Evolutionary conservation across 2,113 vertebrate genomes (phyloP), one percentile per base, ranked within the genome.

Genomic region (Mormoops blainvillei): DNA sequence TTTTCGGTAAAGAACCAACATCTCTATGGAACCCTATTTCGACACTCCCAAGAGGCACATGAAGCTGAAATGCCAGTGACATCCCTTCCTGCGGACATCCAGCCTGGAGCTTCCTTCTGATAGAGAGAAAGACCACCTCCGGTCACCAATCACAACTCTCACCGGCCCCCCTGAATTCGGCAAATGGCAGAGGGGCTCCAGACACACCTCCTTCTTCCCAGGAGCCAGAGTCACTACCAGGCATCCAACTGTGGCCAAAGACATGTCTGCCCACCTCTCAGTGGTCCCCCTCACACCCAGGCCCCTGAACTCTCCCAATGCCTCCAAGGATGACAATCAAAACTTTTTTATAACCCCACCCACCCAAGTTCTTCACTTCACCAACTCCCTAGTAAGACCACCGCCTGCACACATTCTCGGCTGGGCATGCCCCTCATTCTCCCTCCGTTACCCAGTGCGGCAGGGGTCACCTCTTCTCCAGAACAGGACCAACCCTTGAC

Each of bases 1-100:
- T 85, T 97, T 95, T 82, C 58, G 0, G 83, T 92, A 73, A 91
- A 78, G 61, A 50, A 22, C 13, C 36, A 26, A 36, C 91, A 70
- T 31, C 86, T 83, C 43, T 50, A 61, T 0, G 89, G 61, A 54
- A 84, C 50, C 31, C 33, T 19, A 45, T 95, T 96, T 91, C 95
- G 36, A 95, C 96, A 97, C 18, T 31, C 50, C 45, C 4, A 0
- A 38, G 74, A 50, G 45, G 41, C 73, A 76, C 11, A 26, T 1
- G 20, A n/a, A 28, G 63, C 15, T 28, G 45, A 33, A 67, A n/a
- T 26, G 76, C 71, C 38, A 1, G 41, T 13, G 36, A 94, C 19
- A 45, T 41, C 26, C 58, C 54, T 41, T 52, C 85, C 61, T 41
- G 77, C 65, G n/a, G 20, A 80, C 54, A 33, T n/a, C n/a, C 2